Conservation (phyloP, 2,113 vertebrate genomes). For the Toxotes jaculatrix region DNA sequence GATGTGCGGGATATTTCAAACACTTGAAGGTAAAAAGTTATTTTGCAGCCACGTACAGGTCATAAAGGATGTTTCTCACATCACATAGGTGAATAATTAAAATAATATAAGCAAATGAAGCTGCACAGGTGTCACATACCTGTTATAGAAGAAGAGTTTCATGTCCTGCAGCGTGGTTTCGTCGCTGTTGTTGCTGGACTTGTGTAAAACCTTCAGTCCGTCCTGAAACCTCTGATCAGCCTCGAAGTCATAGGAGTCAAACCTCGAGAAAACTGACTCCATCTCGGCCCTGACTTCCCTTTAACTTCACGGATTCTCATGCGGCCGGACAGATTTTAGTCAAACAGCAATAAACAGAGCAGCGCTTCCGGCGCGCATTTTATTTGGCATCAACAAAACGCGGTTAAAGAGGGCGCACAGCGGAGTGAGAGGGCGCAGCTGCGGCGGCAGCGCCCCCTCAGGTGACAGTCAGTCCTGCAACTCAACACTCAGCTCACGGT, state of each 20-base stretch:
- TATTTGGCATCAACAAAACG: slow-evolving; percentile 29
- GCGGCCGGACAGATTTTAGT: too few species aligned
- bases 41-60: too few species aligned
- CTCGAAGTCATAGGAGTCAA: slow-evolving; percentile 77
- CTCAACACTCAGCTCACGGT: neutral
- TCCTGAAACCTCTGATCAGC: slow-evolving; percentile 68
- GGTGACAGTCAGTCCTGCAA: neutral
- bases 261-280: slow-evolving; percentile 76
- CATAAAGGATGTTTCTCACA: too few species aligned
- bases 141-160: slow-evolving; percentile 82
- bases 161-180: slow-evolving; percentile 59
- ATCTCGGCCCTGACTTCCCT: slow-evolving; percentile 2
- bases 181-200: neutral
- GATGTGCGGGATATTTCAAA: too few species aligned
- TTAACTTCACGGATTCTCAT: accelerated
- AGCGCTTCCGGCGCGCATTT: slow-evolving; percentile 1
- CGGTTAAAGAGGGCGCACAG: neutral
- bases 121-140: slow-evolving; percentile 46
- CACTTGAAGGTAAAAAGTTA: too few species aligned
- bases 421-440: neutral
- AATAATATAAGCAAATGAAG: neutral
- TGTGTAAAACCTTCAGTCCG: slow-evolving; percentile 60
- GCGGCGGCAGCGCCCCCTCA: slow-evolving; percentile 24
- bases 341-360: too few species aligned
- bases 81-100: too few species aligned